Percentiles rank a stretch among this genome's conserved stretches.
Conservation (phyloP, 2,888 invertebrate species). For the Lymantria monacha region DNA sequence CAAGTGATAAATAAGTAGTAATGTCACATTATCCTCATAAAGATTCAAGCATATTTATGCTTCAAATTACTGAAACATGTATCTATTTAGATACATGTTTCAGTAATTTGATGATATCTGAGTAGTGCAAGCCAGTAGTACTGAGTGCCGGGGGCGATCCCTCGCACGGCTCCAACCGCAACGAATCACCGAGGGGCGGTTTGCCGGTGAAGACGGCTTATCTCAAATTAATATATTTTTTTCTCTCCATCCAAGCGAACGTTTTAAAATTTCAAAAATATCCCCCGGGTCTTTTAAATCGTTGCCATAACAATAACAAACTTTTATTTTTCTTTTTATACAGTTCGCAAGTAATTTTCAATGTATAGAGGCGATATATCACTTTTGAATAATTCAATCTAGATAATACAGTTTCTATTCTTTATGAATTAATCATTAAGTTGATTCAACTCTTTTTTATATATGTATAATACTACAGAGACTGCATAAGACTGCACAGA, state of each 20-base stretch:
- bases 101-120: too few relatives aligned
- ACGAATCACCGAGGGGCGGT: constrained; percentile 29
- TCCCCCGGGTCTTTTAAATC: constrained; percentile 46
- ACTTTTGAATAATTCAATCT: constrained; percentile 9
- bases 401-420: not conserved
- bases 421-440: too few relatives aligned
- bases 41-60: too few relatives aligned
- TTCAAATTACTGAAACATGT: too few relatives aligned
- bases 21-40: too few relatives aligned
- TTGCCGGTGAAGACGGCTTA: constrained; percentile 48
- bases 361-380: constrained; percentile 3
- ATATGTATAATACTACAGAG: too few relatives aligned
- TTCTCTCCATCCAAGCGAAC: constrained; percentile 42
- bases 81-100: too few relatives aligned
- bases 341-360: constrained; percentile 21
- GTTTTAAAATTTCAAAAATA: constrained; percentile 59
- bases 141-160: constrained; percentile 33
- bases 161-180: constrained; percentile 19
- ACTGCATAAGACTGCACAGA: too few relatives aligned
- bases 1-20: too few relatives aligned
- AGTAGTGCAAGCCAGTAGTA: too few relatives aligned
- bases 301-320: constrained; percentile 43
- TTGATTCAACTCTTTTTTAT: too few relatives aligned
- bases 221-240: constrained; percentile 62
- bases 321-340: constrained; percentile 30